Evolutionary conservation across 2,888 invertebrate species (phyloP).

Genomic region (Blastobasis lacticolella): DNA sequence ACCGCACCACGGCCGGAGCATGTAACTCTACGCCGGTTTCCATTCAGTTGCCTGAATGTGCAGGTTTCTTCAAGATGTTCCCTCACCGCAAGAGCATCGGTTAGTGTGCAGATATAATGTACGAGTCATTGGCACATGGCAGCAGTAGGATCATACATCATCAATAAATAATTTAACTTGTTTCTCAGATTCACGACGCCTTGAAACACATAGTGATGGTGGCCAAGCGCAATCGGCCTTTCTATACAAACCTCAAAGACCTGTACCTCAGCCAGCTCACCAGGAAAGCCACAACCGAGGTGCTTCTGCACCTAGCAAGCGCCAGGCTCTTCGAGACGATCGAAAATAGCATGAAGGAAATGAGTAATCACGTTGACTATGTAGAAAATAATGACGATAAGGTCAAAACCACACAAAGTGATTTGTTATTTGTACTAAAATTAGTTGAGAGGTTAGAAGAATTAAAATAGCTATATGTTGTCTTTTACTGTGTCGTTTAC

Average conservation of each 20-base stretch:
- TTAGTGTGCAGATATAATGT: no score
- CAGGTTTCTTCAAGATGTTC: no score
- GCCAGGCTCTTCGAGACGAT: conserved; percentile 28
- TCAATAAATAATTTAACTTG: neutral
- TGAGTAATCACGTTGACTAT: conserved; percentile 22
- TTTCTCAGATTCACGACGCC: conserved; percentile 47
- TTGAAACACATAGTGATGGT: conserved; percentile 37
- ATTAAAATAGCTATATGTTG: conserved; percentile 7
- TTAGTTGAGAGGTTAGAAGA: conserved; percentile 31
- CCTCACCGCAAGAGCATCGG: no score
- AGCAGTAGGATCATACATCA: no score
- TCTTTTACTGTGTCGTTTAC: neutral
- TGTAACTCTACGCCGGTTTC: no score
- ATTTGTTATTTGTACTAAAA: conserved; percentile 31
- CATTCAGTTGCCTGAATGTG: no score
- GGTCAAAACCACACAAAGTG: conserved; percentile 26
- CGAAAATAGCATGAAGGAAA: neutral
- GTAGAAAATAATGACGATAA: conserved; percentile 23
- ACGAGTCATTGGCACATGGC: no score
- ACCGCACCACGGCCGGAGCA: no score
- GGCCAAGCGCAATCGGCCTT: conserved; percentile 39
- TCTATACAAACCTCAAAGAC: conserved; percentile 40
- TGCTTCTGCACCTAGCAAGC: conserved; percentile 38
- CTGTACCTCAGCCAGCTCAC: conserved; percentile 27
- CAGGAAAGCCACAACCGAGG: conserved; percentile 25